Base-by-base conservation (phyloP, 2,888 invertebrate species). In the Eupithecia exiguata region DNA sequence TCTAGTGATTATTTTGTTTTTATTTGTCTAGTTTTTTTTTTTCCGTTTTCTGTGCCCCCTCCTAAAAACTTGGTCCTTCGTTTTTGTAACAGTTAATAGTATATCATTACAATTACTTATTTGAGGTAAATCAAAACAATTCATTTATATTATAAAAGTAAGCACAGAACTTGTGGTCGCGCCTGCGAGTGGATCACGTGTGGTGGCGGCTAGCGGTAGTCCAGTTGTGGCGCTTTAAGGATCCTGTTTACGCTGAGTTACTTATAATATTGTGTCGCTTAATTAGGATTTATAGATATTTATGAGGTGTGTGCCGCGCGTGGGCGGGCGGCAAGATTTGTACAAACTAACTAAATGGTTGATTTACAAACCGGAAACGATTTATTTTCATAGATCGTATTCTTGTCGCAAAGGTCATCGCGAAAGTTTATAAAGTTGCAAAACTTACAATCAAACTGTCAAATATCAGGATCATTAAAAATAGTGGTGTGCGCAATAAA, bases 221-320 rank as follows among this genome's bases (percentile, higher is more conserved):
- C 63, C 43, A 70, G 72, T 68, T 69, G 68, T 49, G 68, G 72
- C 40, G 71, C 53, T 75, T 58, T 68, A 69, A 67, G 65, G 72
- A 73, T 76, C 73, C 66, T 73, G 75, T 73, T 76, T 73, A 66
- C 53, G 73, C 71, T 69, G 62, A 68, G 66, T n/a, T n/a, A n/a
- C n/a, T 71, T 71, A 70, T 72, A 70, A 75, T 72, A 72, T 72
- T 49, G 70, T 70, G 75, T 71, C 75, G 73, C 75, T 53, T 76
- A 73, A 73, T 76, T 73, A 71, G 69, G 69, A 73, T 76, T 73
- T 76, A 76, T 73, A 66, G 70, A 73, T 75, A 76, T 71, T 73
- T 71, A 73, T n/a, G 73, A 76, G 70, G 72, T 62, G 75, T 75
- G 72, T 70, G 18, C 65, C 58, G 70, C 53, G 75, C 70, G 73